A percentile compares a stretch with the other conserved stretches of the same genome.
Conservation (phyloP, 1,140 invertebrate species). For the Drosophila auraria region DNA sequence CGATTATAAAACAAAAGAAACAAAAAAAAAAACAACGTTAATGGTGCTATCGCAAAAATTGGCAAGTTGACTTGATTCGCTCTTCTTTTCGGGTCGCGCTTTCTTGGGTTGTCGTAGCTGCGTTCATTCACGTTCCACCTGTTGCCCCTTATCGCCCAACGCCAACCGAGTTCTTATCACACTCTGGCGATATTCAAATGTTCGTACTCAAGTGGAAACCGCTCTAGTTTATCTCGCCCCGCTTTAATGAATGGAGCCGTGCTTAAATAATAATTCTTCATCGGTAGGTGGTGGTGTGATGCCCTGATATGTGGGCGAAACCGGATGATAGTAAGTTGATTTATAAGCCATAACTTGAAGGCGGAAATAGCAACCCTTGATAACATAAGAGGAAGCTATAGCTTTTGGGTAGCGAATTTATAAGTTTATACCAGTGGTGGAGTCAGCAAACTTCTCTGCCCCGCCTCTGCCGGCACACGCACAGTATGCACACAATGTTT, state of each 20-base stretch:
- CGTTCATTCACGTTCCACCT: conserved; percentile 78
- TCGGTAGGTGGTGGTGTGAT: conserved; percentile 11
- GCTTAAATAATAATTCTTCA: conserved; percentile 39
- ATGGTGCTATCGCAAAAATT: conserved; percentile 40
- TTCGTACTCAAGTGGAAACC: conserved; percentile 21
- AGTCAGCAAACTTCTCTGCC: no score
- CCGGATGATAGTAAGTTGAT: conserved; percentile 8
- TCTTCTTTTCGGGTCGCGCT: conserved; percentile 23
- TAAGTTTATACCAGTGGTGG: neutral
- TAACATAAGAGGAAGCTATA: neutral
- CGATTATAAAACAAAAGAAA: conserved; percentile 25
- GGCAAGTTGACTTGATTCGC: conserved; percentile 34
- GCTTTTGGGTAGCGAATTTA: no score
- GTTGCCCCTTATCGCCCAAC: conserved; percentile 43
- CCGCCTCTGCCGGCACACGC: no score
- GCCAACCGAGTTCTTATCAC: conserved; percentile 46
- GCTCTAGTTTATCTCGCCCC: conserved; percentile 1
- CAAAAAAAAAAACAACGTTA: conserved; percentile 21
- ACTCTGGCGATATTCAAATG: conserved; percentile 54
- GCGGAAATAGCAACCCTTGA: conserved; percentile 11
- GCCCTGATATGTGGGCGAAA: conserved; percentile 8
- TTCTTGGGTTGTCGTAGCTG: conserved; percentile 50
- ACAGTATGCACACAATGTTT: no score
- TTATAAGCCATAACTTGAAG: conserved; percentile 5
- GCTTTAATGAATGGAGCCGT: conserved; percentile 65